A percentile compares a stretch with the other conserved stretches of the same genome.
Conservation (phyloP, 1,140 invertebrate species). For the Drosophila repleta region DNA sequence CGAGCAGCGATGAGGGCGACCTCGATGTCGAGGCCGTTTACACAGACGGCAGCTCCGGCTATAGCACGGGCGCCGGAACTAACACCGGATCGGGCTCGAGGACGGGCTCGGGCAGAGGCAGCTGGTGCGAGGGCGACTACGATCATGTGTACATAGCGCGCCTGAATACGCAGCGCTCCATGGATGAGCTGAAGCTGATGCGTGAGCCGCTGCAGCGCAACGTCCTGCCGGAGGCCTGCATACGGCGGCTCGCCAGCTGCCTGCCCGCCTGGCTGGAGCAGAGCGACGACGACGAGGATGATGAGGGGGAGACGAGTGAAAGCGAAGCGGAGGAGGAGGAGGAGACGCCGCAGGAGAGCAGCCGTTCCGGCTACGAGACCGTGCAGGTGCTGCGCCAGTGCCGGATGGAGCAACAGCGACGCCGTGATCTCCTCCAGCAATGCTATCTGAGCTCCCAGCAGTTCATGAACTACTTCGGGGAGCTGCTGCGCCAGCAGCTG, state of each 20-base stretch:
- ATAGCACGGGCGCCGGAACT: slow-evolving; percentile 56
- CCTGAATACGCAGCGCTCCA: slow-evolving; percentile 63
- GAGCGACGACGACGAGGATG: slow-evolving; percentile 71
- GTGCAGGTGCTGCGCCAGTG: slow-evolving; percentile 74
- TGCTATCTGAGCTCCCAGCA: slow-evolving; percentile 86
- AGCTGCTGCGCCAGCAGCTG: slow-evolving; percentile 86
- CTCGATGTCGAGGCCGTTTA: slow-evolving; percentile 35
- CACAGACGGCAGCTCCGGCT: slow-evolving; percentile 68
- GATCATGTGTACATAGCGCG: slow-evolving; percentile 73
- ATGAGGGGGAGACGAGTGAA: slow-evolving; percentile 14
- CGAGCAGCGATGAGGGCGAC: slow-evolving; percentile 11
- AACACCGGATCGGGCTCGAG: slow-evolving; percentile 20
- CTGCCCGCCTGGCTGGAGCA: slow-evolving; percentile 62
- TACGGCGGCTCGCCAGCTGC: slow-evolving; percentile 59
- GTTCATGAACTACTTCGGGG: slow-evolving; percentile 87
- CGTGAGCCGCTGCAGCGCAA: slow-evolving; percentile 46
- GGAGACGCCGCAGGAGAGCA: slow-evolving; percentile 70
- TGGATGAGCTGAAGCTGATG: slow-evolving; percentile 53
- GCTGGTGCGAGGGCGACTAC: slow-evolving; percentile 52
- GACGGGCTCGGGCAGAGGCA: background rate
- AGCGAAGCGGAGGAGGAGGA: slow-evolving; percentile 49
- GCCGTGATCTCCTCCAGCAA: slow-evolving; percentile 69
- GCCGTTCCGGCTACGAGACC: slow-evolving; percentile 49
- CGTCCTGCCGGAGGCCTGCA: slow-evolving; percentile 65
- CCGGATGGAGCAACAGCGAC: slow-evolving; percentile 83